A percentile compares a stretch with the other conserved stretches of the same genome.
Evolutionary conservation across 2,888 invertebrate species (phyloP).

Genomic region (Agrochola lota): DNA sequence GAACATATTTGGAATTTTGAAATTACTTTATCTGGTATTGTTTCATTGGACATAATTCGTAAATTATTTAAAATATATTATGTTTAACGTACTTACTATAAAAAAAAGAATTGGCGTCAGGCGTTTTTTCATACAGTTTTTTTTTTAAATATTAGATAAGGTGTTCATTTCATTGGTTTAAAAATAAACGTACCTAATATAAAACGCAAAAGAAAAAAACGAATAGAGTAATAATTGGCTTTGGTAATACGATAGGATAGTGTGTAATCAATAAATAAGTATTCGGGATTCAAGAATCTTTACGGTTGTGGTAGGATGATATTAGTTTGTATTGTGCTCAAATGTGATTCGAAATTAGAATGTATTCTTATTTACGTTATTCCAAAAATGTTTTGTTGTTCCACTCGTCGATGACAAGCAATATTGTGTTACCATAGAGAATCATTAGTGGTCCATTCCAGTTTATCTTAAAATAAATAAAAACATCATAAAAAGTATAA

Average conservation of each 20-base stretch:
- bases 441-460: slow-evolving; percentile 25
- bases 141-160: neutral
- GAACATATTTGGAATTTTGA: slow-evolving; percentile 19
- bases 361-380: slow-evolving; percentile 23
- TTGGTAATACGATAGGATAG: slow-evolving; percentile 15
- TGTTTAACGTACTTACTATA: too few species aligned
- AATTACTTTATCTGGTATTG: neutral
- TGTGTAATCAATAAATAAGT: neutral
- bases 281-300: slow-evolving; percentile 8
- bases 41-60: neutral
- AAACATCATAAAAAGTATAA: slow-evolving; percentile 20
- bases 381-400: slow-evolving; percentile 15
- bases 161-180: slow-evolving; percentile 4
- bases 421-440: slow-evolving; percentile 31
- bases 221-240: slow-evolving; percentile 9
- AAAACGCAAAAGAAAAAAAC: neutral
- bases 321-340: slow-evolving; percentile 50
- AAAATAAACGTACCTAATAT: neutral
- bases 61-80: neutral
- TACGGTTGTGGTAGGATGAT: slow-evolving; percentile 42
- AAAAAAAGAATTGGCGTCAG: neutral
- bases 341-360: slow-evolving; percentile 43
- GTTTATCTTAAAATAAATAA: slow-evolving; percentile 51
- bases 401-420: slow-evolving; percentile 31
- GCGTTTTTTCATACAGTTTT: neutral